phyloP scores from a whole-genome alignment of 2,113 vertebrate genomes.

The Seriola aureovittata region DNA sequence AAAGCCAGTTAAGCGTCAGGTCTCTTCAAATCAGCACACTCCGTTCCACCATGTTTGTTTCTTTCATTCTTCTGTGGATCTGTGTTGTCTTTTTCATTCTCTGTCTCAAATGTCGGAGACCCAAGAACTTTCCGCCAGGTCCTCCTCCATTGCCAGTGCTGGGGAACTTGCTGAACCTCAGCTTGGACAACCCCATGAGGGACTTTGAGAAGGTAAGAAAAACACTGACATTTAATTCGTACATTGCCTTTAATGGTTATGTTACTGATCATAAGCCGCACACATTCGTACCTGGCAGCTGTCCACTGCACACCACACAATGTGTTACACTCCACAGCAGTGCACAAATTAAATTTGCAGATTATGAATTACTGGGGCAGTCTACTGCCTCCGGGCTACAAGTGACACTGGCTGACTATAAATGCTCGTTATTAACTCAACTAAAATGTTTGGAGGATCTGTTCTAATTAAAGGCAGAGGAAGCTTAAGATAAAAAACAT shows the following conservation, averaged over 20 bases:
- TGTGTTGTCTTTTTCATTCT: slow-evolving; percentile 54
- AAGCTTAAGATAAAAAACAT: background rate
- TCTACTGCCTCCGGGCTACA: background rate
- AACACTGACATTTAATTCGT: background rate
- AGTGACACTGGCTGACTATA: background rate
- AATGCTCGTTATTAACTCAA: background rate
- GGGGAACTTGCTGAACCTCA: slow-evolving; percentile 73
- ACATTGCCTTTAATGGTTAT: background rate
- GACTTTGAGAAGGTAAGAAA: slow-evolving; percentile 69
- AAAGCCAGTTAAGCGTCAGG: background rate
- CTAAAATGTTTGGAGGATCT: background rate
- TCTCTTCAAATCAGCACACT: background rate
- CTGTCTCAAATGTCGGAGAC: slow-evolving; percentile 61
- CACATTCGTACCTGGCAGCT: background rate
- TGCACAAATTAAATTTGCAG: background rate
- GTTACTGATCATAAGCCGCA: background rate
- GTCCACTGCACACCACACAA: background rate
- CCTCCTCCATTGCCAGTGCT: slow-evolving; percentile 69
- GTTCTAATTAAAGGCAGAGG: background rate
- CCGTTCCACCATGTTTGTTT: slow-evolving; percentile 51
- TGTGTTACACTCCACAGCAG: background rate
- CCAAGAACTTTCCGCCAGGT: slow-evolving; percentile 78
- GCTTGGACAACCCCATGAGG: slow-evolving; percentile 59
- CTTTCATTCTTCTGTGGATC: slow-evolving; percentile 56
- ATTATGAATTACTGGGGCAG: background rate